phyloP scores from a whole-genome alignment of 2,888 invertebrate species.

The Plebejus anna region DNA sequence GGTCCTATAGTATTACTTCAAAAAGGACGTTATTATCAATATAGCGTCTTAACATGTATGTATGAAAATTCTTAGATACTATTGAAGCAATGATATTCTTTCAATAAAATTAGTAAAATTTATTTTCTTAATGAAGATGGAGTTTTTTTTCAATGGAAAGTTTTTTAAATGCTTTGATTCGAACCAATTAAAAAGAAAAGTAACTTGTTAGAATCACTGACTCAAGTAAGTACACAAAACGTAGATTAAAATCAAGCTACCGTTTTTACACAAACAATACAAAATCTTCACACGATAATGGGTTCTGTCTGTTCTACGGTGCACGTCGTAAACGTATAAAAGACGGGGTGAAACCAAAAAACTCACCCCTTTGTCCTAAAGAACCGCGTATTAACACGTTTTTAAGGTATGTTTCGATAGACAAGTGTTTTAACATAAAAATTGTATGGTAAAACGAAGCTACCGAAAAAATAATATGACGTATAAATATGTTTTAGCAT shows the following conservation, averaged over 20 bases:
- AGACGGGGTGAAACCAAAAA: constrained; percentile 48
- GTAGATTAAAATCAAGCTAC: constrained; percentile 37
- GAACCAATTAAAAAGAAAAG: not conserved
- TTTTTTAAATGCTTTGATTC: not conserved
- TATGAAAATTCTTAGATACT: not conserved
- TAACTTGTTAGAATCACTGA: not conserved
- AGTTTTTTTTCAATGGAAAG: not conserved
- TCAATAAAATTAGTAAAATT: too few species aligned
- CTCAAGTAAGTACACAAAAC: constrained; percentile 31
- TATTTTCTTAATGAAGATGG: too few species aligned
- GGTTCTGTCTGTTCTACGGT: constrained; percentile 50
- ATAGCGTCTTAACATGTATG: not conserved
- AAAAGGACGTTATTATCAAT: too few species aligned
- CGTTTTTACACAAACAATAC: constrained; percentile 44
- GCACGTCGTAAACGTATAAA: constrained; percentile 59
- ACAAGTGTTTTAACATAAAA: constrained; percentile 31
- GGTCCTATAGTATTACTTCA: too few species aligned
- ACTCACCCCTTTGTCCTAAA: constrained; percentile 54
- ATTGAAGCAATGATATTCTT: too few species aligned
- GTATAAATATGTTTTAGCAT: not conserved
- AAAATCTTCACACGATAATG: constrained; percentile 48
- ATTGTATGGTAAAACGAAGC: not conserved
- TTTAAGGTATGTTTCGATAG: constrained; percentile 37
- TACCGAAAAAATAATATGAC: not conserved
- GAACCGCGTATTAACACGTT: constrained; percentile 59